Base-by-base conservation (phyloP, 1,140 invertebrate genomes). In the Neomicropteryx cornuta region DNA sequence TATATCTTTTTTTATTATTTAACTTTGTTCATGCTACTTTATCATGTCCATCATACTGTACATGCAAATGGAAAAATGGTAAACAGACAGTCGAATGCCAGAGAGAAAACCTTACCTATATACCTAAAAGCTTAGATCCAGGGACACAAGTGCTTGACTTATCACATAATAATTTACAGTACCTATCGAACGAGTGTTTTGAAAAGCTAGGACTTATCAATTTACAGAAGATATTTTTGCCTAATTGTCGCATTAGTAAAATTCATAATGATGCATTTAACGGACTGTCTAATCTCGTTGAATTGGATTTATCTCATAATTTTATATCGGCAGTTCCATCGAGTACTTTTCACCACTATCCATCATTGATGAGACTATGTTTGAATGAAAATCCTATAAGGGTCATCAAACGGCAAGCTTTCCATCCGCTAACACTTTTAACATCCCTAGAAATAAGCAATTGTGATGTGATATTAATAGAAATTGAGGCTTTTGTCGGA, bases 51-150 rank as follows among this genome's bases (percentile, higher is more conserved):
- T 71, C 73, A 27, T 62, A 70, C 19, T 93, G 89, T 58, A 68
- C 74, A 8, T 93, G 89, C 66, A 91, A 88, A 51, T 92, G 89
- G 89, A 92, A 90, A 58, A 79, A 81, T 51, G 89, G 88, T 2
- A 93, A 93, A 56, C 79, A 88, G 51, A 86, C 84, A 41, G 87
- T 90, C 3, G 87, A 92, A 55, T 93, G 88, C 61, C 71, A 78
- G 8, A 76, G 80, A 30, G 79, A 80, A 55, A 74, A 75, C 22
- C 62, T 89, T n/a, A 73, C 77, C 23, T 68, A 73, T 4, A 76
- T 89, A 29, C 90, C 91, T 1, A 74, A 77, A 43, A 81, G 83
- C 18, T 79, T 94, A 47, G 81, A 88, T 48, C 77, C 83, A n/a
- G 86, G 80, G 47, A 90, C 87, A 0, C 87, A 94, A 68, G 88